phyloP scores from a whole-genome alignment of 92 coral and sea anemone genomes.

The Palythoa grandiflora region DNA sequence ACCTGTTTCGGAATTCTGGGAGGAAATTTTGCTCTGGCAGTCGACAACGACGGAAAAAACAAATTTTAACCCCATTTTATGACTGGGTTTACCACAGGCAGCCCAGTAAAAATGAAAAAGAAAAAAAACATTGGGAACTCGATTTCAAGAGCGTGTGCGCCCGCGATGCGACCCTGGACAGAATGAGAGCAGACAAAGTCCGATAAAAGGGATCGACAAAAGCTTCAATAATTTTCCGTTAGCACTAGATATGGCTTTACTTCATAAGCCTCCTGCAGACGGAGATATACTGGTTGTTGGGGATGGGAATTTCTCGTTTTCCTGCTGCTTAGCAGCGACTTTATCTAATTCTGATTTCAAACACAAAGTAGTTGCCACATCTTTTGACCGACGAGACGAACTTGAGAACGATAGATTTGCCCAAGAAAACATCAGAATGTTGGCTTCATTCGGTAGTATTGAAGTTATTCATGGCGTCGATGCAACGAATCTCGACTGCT shows the following conservation, averaged over 20 bases:
- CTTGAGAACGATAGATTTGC: conserved; percentile 74
- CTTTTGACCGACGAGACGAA: conserved; percentile 77
- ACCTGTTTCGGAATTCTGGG: too few relatives aligned
- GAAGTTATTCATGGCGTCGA: conserved; percentile 86
- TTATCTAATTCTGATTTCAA: conserved; percentile 38
- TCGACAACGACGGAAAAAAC: too few relatives aligned
- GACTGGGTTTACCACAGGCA: too few relatives aligned
- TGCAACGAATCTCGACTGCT: conserved; percentile 78
- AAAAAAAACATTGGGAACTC: too few relatives aligned
- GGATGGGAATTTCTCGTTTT: conserved; percentile 98
- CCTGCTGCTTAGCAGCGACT: conserved; percentile 76
- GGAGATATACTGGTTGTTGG: conserved; percentile 88
- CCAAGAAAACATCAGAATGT: conserved; percentile 66
- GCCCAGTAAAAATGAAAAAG: too few relatives aligned
- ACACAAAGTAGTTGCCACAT: conserved; percentile 79
- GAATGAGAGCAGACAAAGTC: too few relatives aligned
- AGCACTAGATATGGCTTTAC: conserved; percentile 65
- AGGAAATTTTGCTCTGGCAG: too few relatives aligned
- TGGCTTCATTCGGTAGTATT: conserved; percentile 63
- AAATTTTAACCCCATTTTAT: too few relatives aligned
- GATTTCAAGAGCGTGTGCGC: too few relatives aligned
- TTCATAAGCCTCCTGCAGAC: conserved; percentile 63
- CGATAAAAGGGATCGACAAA: too few relatives aligned
- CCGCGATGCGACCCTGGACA: too few relatives aligned
- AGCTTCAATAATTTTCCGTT: too few relatives aligned